Conservation (phyloP, 2,113 vertebrate species). For the Brachypteracias leptosomus region DNA sequence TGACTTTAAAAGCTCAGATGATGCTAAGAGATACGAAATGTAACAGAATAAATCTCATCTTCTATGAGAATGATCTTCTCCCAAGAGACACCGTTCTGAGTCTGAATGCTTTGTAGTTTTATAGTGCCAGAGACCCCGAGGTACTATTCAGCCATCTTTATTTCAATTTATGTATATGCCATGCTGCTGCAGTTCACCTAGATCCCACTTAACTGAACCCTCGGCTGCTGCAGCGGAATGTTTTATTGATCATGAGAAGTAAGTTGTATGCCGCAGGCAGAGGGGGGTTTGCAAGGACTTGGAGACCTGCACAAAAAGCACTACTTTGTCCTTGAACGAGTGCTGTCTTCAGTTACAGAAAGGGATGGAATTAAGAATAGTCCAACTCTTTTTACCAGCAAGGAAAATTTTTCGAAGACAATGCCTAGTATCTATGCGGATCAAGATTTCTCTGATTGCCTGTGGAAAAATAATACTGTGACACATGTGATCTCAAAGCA, state of each 20-base stretch:
- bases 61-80: background rate
- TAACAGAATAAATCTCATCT: background rate
- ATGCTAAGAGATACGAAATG: background rate
- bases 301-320: background rate
- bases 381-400: background rate
- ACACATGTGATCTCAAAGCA: background rate
- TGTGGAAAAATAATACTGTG: background rate
- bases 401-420: background rate
- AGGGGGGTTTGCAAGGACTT: background rate
- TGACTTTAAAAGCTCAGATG: background rate
- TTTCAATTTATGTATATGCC: background rate
- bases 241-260: background rate
- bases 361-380: background rate
- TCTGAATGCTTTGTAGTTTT: background rate
- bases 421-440: rapidly evolving
- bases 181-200: background rate
- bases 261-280: background rate
- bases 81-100: background rate
- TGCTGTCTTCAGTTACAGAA: background rate
- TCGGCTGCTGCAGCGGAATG: background rate
- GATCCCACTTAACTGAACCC: background rate
- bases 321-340: rapidly evolving
- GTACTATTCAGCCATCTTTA: background rate
- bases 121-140: background rate
- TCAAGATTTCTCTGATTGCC: background rate